A percentile compares a stretch with the other conserved stretches of the same genome.
These are phyloP conservation scores for Synergus japonicus DNA, from an alignment of 2,888 invertebrate genomes.

Conservation along the genomic window DNA sequence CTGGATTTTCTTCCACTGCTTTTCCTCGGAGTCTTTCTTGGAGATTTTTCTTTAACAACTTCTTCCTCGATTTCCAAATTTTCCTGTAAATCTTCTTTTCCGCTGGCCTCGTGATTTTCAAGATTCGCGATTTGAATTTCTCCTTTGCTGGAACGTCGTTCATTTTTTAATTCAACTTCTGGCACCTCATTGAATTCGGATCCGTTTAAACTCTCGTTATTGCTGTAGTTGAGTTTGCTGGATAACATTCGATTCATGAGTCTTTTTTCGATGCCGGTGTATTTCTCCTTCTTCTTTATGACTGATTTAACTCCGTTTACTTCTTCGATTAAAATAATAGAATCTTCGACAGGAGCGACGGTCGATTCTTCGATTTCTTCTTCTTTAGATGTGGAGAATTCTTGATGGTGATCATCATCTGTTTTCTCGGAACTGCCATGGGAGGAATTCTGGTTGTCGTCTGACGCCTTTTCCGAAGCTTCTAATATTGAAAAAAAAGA, in stretches of 20 bases:
- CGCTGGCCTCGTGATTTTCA: background rate
- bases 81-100: background rate
- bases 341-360: background rate
- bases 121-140: background rate
- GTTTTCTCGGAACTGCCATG: background rate
- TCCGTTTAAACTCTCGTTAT: background rate
- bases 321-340: constrained; percentile 14
- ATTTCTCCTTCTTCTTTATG: background rate
- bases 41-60: background rate
- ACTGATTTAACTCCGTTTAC: background rate
- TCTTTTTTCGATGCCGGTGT: background rate
- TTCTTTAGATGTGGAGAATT: background rate
- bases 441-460: background rate
- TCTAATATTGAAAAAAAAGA: background rate
- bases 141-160: background rate
- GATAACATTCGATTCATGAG: constrained; percentile 2
- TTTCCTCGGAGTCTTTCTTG: background rate
- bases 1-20: background rate
- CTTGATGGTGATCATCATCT: background rate
- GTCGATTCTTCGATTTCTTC: constrained; percentile 4
- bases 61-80: background rate
- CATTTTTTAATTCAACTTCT: background rate
- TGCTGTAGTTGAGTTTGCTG: constrained; percentile 11
- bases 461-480: background rate
- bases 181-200: background rate